Conservation (phyloP, 2,888 invertebrate species). For the Caenorhabditis drosophilae region DNA sequence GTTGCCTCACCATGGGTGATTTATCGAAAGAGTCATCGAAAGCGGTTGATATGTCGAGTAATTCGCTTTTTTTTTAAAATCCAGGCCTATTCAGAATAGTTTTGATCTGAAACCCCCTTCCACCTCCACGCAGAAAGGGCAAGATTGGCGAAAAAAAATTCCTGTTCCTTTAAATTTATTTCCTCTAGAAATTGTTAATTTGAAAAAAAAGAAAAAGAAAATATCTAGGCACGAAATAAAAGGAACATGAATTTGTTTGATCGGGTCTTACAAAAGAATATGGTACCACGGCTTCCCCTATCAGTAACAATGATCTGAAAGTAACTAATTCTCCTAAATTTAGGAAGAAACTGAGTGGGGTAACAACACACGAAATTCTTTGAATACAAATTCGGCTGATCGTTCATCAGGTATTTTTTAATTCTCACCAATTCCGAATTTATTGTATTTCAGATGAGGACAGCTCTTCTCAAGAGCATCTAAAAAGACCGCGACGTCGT, state of each 20-base stretch:
- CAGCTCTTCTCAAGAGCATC: neutral
- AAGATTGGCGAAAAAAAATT: too few species aligned
- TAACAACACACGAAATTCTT: slow-evolving; percentile 16
- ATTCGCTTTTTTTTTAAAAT: slow-evolving; percentile 4
- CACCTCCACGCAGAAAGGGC: neutral
- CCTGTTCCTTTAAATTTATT: neutral
- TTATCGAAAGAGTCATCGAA: slow-evolving; percentile 51
- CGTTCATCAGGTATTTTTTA: too few species aligned
- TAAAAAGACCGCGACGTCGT: neutral
- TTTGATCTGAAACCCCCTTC: neutral
- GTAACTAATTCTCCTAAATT: too few species aligned
- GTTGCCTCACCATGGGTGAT: slow-evolving; percentile 49
- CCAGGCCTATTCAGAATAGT: neutral
- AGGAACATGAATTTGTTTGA: too few species aligned
- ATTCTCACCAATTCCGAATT: too few species aligned
- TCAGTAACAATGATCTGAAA: too few species aligned
- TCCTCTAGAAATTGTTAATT: neutral
- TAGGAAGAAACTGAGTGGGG: slow-evolving; percentile 53
- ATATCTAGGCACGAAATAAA: too few species aligned
- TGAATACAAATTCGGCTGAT: slow-evolving; percentile 24
- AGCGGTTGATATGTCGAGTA: slow-evolving; percentile 46
- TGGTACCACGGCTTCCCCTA: too few species aligned
- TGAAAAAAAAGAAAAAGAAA: too few species aligned
- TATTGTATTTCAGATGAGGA: neutral
- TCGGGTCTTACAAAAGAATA: too few species aligned